Conservation (phyloP, 2,113 vertebrate genomes). For the Pyrgilauda ruficollis region DNA sequence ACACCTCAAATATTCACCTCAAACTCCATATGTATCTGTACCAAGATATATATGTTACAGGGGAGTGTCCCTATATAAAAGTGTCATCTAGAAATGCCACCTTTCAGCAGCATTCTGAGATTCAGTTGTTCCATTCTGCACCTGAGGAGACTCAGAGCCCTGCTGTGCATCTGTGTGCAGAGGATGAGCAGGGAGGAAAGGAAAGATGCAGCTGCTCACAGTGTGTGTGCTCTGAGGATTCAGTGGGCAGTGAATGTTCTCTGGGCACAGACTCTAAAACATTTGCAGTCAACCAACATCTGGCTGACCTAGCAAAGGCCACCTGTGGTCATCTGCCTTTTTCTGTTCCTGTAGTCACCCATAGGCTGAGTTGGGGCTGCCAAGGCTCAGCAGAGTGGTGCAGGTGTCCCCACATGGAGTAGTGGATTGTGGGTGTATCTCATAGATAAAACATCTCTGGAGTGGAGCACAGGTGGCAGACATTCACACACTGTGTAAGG, state of each 20-base stretch:
- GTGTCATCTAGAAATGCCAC: background rate
- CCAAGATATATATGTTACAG: fast-evolving
- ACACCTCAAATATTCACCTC: background rate
- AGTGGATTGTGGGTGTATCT: background rate
- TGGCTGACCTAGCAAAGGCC: background rate
- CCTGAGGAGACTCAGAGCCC: background rate
- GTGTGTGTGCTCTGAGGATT: background rate
- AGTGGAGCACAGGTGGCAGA: background rate
- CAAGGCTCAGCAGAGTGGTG: background rate
- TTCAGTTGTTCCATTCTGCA: background rate
- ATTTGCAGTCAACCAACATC: background rate
- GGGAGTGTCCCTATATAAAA: background rate
- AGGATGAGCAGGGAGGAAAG: background rate
- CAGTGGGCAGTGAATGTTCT: background rate
- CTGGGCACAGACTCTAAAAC: background rate
- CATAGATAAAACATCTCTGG: background rate
- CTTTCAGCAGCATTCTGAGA: background rate
- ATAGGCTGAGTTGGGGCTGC: fast-evolving
- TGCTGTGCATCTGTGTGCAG: fast-evolving
- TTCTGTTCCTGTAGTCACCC: background rate
- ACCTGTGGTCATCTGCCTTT: background rate
- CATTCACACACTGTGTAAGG: fast-evolving
- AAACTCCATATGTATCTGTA: background rate
- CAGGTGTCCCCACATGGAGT: background rate
- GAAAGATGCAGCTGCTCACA: background rate